Evolutionary conservation across 1,140 invertebrate genomes (phyloP).

Genomic region (Druon quercuslanigerum): DNA sequence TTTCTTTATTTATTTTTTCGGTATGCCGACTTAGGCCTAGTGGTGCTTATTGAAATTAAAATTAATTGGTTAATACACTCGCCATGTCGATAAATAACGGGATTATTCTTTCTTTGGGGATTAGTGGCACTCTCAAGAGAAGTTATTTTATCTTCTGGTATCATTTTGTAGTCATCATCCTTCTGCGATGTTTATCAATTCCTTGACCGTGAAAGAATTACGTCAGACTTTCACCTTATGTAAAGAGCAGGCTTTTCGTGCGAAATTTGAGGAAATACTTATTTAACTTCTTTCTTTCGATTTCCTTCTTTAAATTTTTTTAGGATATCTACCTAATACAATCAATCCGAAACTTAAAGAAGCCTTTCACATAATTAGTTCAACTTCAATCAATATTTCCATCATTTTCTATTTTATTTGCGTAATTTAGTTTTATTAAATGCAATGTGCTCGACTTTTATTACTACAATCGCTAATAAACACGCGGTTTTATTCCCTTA

Average conservation of each 20-base stretch:
- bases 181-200: constrained; percentile 3
- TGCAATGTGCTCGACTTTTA: not conserved
- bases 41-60: too few species aligned
- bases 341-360: too few species aligned
- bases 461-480: constrained; percentile 10
- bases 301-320: not conserved
- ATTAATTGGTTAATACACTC: too few species aligned
- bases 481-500: not conserved
- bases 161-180: not conserved
- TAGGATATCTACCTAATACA: too few species aligned
- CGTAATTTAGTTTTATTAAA: not conserved
- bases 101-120: too few species aligned
- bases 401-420: not conserved
- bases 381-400: too few species aligned
- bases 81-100: too few species aligned
- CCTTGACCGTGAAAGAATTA: constrained; percentile 9
- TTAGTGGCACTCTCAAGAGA: too few species aligned
- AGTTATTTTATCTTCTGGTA: too few species aligned
- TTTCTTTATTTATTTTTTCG: too few species aligned
- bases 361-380: too few species aligned
- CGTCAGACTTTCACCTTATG: constrained; percentile 2
- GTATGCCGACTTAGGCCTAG: too few species aligned
- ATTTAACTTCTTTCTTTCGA: not conserved
- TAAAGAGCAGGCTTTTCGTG: not conserved
- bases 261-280: not conserved